These are phyloP conservation scores for Drosophila fuyamai DNA, from an alignment of 1,140 invertebrate species.

Conservation along the genomic window DNA sequence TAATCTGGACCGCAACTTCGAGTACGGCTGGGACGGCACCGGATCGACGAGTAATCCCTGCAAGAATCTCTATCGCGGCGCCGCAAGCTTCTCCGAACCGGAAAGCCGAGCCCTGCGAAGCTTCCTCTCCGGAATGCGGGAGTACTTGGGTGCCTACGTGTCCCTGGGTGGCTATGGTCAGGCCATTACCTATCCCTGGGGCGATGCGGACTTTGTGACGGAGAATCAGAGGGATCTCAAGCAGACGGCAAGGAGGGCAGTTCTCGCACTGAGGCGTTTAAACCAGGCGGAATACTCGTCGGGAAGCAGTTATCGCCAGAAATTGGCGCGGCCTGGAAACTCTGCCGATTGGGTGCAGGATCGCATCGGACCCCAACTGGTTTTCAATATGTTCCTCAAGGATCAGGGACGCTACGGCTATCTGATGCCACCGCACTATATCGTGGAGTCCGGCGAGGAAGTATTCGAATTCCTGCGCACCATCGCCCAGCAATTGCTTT, in stretches of 20 bases:
- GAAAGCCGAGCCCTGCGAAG: conserved; percentile 91
- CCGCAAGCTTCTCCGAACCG: conserved; percentile 92
- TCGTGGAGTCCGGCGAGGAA: conserved; percentile 91
- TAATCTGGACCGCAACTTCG: conserved; percentile 93
- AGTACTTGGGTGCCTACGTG: conserved; percentile 86
- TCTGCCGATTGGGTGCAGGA: conserved; percentile 91
- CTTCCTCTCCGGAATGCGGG: conserved; percentile 85
- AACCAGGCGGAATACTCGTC: conserved; percentile 77
- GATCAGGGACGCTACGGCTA: conserved; percentile 92
- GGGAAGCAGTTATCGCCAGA: conserved; percentile 75
- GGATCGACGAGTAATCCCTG: conserved; percentile 93
- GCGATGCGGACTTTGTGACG: conserved; percentile 75
- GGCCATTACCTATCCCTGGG: conserved; percentile 86
- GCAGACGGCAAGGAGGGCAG: conserved; percentile 55
- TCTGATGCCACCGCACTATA: conserved; percentile 90
- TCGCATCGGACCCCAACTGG: conserved; percentile 88
- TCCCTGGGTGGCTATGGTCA: conserved; percentile 93
- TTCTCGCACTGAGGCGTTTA: conserved; percentile 67
- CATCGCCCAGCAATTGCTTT: conserved; percentile 85
- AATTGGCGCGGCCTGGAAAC: conserved; percentile 85
- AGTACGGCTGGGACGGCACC: conserved; percentile 90
- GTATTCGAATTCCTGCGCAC: conserved; percentile 91
- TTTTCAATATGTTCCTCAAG: conserved; percentile 93
- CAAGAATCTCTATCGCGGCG: conserved; percentile 91
- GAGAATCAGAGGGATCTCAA: conserved; percentile 63